Conservation (phyloP, 2,113 vertebrate genomes). For the Pandion haliaetus region DNA sequence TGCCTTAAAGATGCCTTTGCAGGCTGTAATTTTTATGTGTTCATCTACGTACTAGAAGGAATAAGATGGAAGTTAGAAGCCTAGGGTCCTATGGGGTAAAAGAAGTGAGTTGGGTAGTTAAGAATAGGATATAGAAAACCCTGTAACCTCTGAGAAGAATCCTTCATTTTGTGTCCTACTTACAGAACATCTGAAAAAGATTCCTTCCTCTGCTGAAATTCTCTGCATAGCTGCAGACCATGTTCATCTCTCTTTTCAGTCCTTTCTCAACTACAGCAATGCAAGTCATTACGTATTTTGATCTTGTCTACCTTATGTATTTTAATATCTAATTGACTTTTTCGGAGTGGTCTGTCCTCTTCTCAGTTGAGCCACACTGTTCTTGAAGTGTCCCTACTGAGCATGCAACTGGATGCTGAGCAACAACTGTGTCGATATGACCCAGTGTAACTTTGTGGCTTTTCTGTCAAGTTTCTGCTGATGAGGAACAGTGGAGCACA, state of each 20-base stretch:
- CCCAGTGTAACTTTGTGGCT: not conserved
- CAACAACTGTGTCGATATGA: rapidly evolving
- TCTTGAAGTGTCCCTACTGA: not conserved
- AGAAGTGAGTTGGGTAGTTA: not conserved
- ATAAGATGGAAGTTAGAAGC: not conserved
- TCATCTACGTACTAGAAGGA: not conserved
- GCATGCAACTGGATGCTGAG: not conserved
- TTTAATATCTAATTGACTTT: not conserved
- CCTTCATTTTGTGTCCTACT: not conserved
- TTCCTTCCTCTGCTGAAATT: not conserved
- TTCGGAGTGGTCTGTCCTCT: not conserved
- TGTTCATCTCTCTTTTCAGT: not conserved
- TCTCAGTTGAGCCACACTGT: not conserved
- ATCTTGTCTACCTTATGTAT: not conserved
- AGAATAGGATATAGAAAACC: not conserved
- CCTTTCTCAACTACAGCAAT: not conserved
- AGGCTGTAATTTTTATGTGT: not conserved
- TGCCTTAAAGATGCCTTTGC: not conserved
- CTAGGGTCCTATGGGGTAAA: not conserved
- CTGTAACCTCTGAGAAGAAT: not conserved
- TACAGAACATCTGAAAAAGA: not conserved
- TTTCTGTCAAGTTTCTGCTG: not conserved
- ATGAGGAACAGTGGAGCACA: not conserved
- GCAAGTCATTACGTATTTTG: not conserved
- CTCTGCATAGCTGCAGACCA: not conserved